Percentiles rank a stretch among this genome's conserved stretches.
These are phyloP conservation scores for Aurelia coerulea DNA, from an alignment of 30 jellyfish, hydroid and myxozoan genomes.

Conservation along the genomic window DNA sequence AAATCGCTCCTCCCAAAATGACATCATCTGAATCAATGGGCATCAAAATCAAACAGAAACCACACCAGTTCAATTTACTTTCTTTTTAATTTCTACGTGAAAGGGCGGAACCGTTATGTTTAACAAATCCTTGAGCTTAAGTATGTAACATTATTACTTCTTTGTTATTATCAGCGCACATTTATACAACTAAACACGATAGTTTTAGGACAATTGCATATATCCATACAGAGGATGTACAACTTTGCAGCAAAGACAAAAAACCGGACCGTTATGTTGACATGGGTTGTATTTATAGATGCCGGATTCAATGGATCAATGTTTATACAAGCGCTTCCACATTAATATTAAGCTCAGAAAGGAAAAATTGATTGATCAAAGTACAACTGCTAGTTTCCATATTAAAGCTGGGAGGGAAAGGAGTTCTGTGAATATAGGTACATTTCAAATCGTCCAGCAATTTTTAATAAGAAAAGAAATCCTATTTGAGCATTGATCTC, in stretches of 20 bases:
- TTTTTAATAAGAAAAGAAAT: too few relatives aligned
- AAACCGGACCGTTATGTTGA: constrained; percentile 79
- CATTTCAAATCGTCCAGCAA: too few relatives aligned
- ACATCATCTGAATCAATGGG: too few relatives aligned
- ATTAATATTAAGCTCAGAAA: too few relatives aligned
- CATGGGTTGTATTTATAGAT: constrained; percentile 9
- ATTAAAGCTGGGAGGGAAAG: too few relatives aligned
- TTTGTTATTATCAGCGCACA: constrained; percentile 52
- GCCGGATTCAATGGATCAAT: constrained; percentile 34
- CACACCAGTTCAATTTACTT: too few relatives aligned
- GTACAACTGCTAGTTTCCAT: too few relatives aligned
- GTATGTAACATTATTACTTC: background rate
- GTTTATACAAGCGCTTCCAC: constrained; percentile 10
- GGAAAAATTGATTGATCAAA: too few relatives aligned
- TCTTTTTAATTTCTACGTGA: background rate
- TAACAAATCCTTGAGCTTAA: constrained; percentile 19
- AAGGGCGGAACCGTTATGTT: constrained; percentile 69
- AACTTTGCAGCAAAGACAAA: constrained; percentile 43
- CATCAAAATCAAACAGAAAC: too few relatives aligned
- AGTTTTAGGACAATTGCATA: constrained; percentile 22
- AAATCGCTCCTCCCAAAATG: too few relatives aligned
- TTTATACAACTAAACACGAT: constrained; percentile 45
- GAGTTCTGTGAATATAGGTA: too few relatives aligned
- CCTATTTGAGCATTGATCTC: too few relatives aligned
- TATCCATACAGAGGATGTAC: constrained; percentile 44